These are phyloP conservation scores for Siniperca chuatsi DNA, from an alignment of 2,113 vertebrate species.

Conservation along the genomic window DNA sequence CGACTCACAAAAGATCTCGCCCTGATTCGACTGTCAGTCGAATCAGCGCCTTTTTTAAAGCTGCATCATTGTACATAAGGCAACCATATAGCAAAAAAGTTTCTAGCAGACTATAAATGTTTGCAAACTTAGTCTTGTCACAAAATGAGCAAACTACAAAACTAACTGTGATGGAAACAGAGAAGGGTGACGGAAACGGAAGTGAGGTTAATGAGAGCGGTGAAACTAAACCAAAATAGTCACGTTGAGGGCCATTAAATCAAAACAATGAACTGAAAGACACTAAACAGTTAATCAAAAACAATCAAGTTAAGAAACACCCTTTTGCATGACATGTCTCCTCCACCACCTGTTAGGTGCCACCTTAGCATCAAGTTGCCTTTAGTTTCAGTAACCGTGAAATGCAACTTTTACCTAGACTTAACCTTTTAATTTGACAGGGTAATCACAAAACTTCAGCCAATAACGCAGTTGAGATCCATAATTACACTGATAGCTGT, in stretches of 20 bases:
- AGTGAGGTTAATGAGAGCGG: no score
- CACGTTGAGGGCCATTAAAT: background rate
- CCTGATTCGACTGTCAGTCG: no score
- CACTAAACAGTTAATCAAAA: background rate
- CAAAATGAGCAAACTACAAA: no score
- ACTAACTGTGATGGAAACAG: no score
- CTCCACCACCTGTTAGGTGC: background rate
- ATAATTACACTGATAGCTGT: background rate
- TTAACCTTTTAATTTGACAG: background rate
- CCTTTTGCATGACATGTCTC: background rate
- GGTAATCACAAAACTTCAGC: background rate
- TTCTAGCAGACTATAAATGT: no score
- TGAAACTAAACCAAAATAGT: background rate
- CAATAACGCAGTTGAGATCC: background rate
- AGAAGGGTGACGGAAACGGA: no score
- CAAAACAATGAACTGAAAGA: background rate
- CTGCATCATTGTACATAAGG: no score
- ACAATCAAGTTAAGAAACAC: background rate
- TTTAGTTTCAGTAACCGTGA: background rate
- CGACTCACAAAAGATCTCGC: no score
- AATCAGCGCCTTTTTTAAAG: no score
- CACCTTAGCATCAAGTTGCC: background rate
- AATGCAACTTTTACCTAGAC: background rate
- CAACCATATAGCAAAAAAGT: no score
- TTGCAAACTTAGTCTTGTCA: no score